Evolutionary conservation across 2,888 invertebrate genomes (phyloP).

Genomic region (Zaprionus lineosus): DNA sequence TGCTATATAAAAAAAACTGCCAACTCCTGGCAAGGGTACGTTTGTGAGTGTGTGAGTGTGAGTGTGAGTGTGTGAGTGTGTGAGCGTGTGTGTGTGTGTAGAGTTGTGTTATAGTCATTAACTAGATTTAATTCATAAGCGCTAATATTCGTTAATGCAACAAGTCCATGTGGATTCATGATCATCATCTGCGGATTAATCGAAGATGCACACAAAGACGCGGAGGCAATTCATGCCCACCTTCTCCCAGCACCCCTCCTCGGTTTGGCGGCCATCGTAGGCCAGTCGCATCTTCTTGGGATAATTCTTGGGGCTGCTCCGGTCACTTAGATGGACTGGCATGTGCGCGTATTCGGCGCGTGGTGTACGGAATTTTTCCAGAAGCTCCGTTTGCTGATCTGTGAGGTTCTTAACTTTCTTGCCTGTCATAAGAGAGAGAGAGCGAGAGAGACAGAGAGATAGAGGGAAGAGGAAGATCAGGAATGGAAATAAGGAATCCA

Average conservation of each 20-base stretch:
- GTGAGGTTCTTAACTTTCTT: conserved; percentile 81
- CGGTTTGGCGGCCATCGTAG: conserved; percentile 72
- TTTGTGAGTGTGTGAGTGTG: neutral
- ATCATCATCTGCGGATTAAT: conserved; percentile 67
- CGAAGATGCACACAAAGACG: conserved; percentile 82
- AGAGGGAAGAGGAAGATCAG: too few relatives aligned
- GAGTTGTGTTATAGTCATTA: conserved; percentile 2
- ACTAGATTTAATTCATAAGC: conserved; percentile 64
- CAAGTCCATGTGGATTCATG: conserved; percentile 62
- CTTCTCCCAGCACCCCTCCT: conserved; percentile 81
- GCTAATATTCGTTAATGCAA: conserved; percentile 75
- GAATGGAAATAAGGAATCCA: too few relatives aligned
- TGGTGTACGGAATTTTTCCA: conserved; percentile 81
- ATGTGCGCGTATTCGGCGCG: conserved; percentile 82
- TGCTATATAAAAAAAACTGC: neutral
- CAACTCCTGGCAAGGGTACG: neutral
- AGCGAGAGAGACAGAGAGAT: too few relatives aligned
- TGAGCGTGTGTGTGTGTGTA: neutral
- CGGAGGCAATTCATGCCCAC: conserved; percentile 82
- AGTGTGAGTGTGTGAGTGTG: neutral
- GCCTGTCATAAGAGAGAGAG: conserved; percentile 45
- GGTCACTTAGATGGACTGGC: conserved; percentile 83
- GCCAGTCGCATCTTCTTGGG: conserved; percentile 82
- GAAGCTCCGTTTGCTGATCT: conserved; percentile 79
- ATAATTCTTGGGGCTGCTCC: conserved; percentile 82